phyloP scores from a whole-genome alignment of 2,888 invertebrate genomes.

The Napeogenes inachia region DNA sequence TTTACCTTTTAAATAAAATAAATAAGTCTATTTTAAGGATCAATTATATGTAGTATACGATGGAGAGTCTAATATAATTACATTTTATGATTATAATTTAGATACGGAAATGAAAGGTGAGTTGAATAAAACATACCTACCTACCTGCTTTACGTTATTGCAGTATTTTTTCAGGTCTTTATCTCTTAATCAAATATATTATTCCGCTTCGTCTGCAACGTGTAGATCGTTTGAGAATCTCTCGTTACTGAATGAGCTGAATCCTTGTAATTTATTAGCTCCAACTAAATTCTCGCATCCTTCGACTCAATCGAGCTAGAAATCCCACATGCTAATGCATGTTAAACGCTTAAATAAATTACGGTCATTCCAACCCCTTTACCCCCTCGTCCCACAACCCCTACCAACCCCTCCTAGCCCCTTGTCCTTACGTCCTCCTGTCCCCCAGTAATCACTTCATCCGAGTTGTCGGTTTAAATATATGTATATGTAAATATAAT shows the following conservation, averaged over 20 bases:
- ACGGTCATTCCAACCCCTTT: slow-evolving; percentile 5
- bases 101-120: no score
- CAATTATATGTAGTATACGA: no score
- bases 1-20: no score
- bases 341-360: slow-evolving; percentile 8
- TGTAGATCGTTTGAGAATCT: neutral
- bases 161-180: no score
- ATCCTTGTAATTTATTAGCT: slow-evolving; percentile 21
- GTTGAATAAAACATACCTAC: no score
- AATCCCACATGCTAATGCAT: slow-evolving; percentile 7
- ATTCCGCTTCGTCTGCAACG: neutral
- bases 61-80: no score
- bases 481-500: slow-evolving; percentile 4
- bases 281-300: slow-evolving; percentile 15
- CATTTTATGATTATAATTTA: no score
- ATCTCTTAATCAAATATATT: no score
- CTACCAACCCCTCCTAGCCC: slow-evolving; percentile 12
- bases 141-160: no score
- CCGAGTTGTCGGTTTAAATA: slow-evolving; percentile 22
- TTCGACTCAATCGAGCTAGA: slow-evolving; percentile 16
- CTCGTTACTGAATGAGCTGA: neutral
- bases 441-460: slow-evolving; percentile 35
- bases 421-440: slow-evolving; percentile 27
- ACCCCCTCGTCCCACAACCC: neutral
- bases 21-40: no score